Conservation (phyloP, 2,113 vertebrate species). For the Salvelinus namaycush region DNA sequence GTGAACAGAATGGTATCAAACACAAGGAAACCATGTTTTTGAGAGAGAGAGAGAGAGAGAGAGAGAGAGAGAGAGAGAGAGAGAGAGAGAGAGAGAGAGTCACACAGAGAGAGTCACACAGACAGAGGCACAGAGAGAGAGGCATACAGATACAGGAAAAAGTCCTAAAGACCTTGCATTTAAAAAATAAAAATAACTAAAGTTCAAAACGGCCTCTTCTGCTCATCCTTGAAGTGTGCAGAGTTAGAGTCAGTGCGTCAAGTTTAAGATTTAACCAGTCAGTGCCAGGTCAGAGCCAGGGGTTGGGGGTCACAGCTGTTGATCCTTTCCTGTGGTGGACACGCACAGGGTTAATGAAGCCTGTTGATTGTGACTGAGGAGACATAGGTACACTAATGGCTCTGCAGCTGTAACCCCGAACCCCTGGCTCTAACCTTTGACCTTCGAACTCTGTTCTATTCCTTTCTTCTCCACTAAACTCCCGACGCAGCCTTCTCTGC, state of each 20-base stretch:
- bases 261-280: not conserved
- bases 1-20: no score
- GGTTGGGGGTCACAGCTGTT: conserved; percentile 15
- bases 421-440: conserved; percentile 59
- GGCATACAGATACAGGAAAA: no score
- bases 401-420: conserved; percentile 58
- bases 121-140: no score
- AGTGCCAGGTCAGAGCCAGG: not conserved
- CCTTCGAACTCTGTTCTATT: conserved; percentile 28
- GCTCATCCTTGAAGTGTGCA: conserved; percentile 46
- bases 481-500: conserved; percentile 23
- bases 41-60: no score
- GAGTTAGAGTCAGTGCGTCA: conserved; percentile 22
- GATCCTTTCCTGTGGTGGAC: conserved; percentile 64
- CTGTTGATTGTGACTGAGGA: conserved; percentile 51
- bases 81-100: no score
- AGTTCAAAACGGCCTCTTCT: conserved; percentile 15
- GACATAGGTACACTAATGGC: conserved; percentile 13
- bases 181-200: not conserved
- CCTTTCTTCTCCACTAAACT: conserved; percentile 23
- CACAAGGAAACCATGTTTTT: no score
- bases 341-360: conserved; percentile 59
- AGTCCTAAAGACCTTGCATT: not conserved
- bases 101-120: no score
- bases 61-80: no score